A percentile compares a stretch with the other conserved stretches of the same genome.
These are phyloP conservation scores for Temnothorax rugatulus DNA, from an alignment of 2,888 invertebrate species.

Conservation along the genomic window DNA sequence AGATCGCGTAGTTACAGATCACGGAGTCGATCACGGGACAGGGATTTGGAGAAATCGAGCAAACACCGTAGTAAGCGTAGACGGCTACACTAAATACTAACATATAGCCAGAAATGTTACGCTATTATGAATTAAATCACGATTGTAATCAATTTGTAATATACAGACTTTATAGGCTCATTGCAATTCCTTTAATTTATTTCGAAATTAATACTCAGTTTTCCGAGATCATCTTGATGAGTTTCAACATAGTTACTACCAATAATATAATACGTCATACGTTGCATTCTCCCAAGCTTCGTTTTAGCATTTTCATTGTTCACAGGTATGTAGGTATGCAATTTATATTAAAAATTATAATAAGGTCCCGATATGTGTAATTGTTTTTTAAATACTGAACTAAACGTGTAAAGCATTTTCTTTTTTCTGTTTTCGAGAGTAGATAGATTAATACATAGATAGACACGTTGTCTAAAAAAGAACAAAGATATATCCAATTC, in stretches of 20 bases:
- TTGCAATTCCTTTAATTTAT: neutral
- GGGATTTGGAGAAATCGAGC: conserved; percentile 83
- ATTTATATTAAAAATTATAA: conserved; percentile 6
- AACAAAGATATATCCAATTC: neutral
- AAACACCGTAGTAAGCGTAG: conserved; percentile 84
- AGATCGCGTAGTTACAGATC: conserved; percentile 81
- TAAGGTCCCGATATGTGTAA: neutral
- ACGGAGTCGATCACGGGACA: conserved; percentile 84
- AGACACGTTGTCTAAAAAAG: neutral
- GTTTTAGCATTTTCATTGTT: conserved; percentile 1
- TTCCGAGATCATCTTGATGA: conserved; percentile 3
- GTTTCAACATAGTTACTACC: neutral
- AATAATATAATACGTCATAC: neutral
- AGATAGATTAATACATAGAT: too few species aligned
- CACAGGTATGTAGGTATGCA: neutral
- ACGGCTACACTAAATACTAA: conserved; percentile 76
- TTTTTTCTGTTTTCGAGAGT: neutral
- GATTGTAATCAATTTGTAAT: conserved; percentile 22
- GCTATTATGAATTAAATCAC: neutral
- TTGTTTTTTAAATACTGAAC: neutral
- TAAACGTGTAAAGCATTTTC: neutral
- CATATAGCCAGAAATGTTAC: conserved; percentile 1
- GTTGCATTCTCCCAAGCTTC: neutral
- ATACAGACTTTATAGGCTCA: neutral
- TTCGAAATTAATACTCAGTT: neutral